Evolutionary conservation across 2,113 vertebrate species (phyloP).

Genomic region (Callipepla californica): DNA sequence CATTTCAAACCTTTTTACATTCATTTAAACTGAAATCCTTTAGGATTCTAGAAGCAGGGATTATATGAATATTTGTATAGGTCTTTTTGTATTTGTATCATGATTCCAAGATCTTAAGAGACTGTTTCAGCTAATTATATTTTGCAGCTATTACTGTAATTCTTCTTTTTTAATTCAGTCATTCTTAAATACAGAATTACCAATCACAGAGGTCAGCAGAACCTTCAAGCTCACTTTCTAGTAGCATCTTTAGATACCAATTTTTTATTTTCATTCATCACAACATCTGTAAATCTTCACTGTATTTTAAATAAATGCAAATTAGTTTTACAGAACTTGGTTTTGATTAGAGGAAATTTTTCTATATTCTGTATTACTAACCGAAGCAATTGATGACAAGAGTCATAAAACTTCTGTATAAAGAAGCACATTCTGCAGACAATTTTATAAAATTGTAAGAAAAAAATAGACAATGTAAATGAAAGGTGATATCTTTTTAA

Average conservation of each 20-base stretch:
- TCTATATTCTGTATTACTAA: constrained; percentile 31
- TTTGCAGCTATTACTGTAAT: background rate
- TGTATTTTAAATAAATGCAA: background rate
- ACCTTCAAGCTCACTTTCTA: background rate
- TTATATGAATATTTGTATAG: background rate
- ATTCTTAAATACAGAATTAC: background rate
- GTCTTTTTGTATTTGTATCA: background rate
- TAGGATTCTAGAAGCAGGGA: background rate
- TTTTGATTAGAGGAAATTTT: constrained; percentile 20
- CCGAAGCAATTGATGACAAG: background rate
- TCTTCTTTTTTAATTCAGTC: background rate
- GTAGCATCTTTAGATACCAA: background rate
- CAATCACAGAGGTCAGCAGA: background rate
- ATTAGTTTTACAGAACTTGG: constrained; percentile 7
- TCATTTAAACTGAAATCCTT: background rate
- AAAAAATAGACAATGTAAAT: constrained; percentile 22
- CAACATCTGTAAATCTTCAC: constrained; percentile 5
- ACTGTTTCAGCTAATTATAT: background rate
- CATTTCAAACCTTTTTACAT: background rate
- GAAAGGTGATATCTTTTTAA: constrained; percentile 44
- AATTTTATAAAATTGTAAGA: background rate
- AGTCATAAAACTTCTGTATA: background rate
- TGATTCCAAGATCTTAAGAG: background rate
- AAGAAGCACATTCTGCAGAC: background rate
- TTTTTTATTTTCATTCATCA: background rate